Percentiles rank a stretch among this genome's conserved stretches.
phyloP scores from a whole-genome alignment of 2,888 invertebrate species.

The Catocala sponsa region DNA sequence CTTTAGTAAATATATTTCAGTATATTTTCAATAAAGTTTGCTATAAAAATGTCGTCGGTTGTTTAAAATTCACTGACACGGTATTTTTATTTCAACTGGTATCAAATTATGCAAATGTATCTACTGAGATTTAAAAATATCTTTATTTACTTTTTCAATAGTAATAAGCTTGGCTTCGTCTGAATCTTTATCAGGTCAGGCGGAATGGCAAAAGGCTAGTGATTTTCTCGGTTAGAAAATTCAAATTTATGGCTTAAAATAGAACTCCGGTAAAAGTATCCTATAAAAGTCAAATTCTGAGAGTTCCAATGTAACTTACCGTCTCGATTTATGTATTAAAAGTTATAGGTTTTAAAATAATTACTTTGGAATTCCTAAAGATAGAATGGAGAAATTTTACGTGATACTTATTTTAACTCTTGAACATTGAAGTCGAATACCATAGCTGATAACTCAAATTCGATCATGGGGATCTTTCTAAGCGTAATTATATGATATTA shows the following conservation, averaged over 20 bases:
- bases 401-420: too few relatives aligned
- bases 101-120: neutral
- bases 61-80: too few relatives aligned
- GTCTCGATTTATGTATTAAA: neutral
- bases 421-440: too few relatives aligned
- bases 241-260: neutral
- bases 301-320: neutral
- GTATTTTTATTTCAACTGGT: too few relatives aligned
- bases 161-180: neutral
- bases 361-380: too few relatives aligned
- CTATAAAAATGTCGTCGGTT: too few relatives aligned
- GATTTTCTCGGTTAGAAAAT: neutral
- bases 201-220: neutral
- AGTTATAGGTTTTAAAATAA: neutral
- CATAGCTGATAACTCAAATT: too few relatives aligned
- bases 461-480: too few relatives aligned
- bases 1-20: too few relatives aligned
- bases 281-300: neutral
- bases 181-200: conserved; percentile 1
- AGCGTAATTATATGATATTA: too few relatives aligned
- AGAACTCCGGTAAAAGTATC: neutral
- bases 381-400: too few relatives aligned
- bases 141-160: neutral
- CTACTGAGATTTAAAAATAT: neutral
- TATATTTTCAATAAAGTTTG: too few relatives aligned